phyloP scores from a whole-genome alignment of 2,113 vertebrate species.

The Lepus americanus region DNA sequence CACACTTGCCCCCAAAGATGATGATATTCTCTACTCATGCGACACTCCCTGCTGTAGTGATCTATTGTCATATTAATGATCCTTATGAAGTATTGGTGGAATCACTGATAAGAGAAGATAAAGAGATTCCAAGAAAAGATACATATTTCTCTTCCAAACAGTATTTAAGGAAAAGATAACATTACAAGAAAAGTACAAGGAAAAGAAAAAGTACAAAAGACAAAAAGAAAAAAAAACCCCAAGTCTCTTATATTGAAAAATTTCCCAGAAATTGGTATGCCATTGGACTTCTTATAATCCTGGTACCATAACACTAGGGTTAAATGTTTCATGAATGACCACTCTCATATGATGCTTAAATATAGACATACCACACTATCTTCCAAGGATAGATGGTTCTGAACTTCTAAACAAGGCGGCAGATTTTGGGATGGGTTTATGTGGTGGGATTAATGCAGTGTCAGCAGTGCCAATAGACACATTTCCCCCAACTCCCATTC shows the following conservation, averaged over 20 bases:
- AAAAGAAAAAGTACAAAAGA: too few relatives aligned
- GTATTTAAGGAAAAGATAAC: neutral
- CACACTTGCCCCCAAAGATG: neutral
- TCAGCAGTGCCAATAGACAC: neutral
- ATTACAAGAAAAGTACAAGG: too few relatives aligned
- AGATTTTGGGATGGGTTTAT: neutral
- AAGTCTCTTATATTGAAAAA: neutral
- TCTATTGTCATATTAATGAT: neutral
- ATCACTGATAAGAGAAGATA: neutral
- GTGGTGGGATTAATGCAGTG: neutral
- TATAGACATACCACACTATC: neutral
- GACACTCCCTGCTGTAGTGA: neutral
- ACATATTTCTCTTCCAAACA: constrained; percentile 14
- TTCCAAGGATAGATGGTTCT: neutral
- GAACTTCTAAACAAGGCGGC: constrained; percentile 12
- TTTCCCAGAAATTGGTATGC: neutral
- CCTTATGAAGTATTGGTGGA: neutral
- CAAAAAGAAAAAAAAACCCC: neutral
- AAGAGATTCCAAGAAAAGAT: neutral
- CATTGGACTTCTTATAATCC: neutral
- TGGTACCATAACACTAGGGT: neutral
- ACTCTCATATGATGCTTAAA: neutral
- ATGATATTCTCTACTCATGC: neutral
- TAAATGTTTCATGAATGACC: constrained; percentile 28
- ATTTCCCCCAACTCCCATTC: neutral